Conservation (phyloP, 1,140 invertebrate genomes). For the Galleria mellonella region DNA sequence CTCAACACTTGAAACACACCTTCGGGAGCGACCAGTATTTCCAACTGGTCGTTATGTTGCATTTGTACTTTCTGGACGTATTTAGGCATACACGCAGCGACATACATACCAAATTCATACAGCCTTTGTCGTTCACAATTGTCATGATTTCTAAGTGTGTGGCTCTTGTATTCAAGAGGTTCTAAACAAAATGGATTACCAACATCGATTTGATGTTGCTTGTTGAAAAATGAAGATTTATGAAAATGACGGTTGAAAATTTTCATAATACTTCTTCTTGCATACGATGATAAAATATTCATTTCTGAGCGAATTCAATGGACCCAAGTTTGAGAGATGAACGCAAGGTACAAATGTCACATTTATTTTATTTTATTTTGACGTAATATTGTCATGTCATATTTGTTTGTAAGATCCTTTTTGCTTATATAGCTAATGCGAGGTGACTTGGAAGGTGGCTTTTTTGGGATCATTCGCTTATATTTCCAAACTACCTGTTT, state of each 20-base stretch:
- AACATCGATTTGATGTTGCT: slow-evolving; percentile 13
- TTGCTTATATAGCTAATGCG: too few species aligned
- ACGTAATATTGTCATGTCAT: too few species aligned
- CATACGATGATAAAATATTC: slow-evolving; percentile 1
- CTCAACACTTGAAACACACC: slow-evolving; percentile 91
- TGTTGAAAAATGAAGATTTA: neutral
- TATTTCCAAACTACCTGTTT: too few species aligned
- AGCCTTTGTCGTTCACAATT: slow-evolving; percentile 40
- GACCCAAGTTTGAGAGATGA: too few species aligned
- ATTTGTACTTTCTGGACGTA: slow-evolving; percentile 93
- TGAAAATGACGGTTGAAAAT: slow-evolving; percentile 6
- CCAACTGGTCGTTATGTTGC: slow-evolving; percentile 87
- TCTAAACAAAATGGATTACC: slow-evolving; percentile 39
- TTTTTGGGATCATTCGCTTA: too few species aligned
- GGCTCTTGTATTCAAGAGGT: slow-evolving; percentile 35
- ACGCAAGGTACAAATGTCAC: too few species aligned
- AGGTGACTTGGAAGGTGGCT: too few species aligned
- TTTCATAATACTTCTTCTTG: neutral
- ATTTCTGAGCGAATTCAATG: too few species aligned
- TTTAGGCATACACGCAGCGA: slow-evolving; percentile 88
- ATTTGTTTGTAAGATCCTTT: too few species aligned
- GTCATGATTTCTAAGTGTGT: slow-evolving; percentile 43
- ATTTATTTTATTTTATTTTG: too few species aligned
- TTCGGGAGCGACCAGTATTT: slow-evolving; percentile 93
- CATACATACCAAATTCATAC: slow-evolving; percentile 62